Conservation (phyloP, 2,113 vertebrate species). For the Callionymus lyra region DNA sequence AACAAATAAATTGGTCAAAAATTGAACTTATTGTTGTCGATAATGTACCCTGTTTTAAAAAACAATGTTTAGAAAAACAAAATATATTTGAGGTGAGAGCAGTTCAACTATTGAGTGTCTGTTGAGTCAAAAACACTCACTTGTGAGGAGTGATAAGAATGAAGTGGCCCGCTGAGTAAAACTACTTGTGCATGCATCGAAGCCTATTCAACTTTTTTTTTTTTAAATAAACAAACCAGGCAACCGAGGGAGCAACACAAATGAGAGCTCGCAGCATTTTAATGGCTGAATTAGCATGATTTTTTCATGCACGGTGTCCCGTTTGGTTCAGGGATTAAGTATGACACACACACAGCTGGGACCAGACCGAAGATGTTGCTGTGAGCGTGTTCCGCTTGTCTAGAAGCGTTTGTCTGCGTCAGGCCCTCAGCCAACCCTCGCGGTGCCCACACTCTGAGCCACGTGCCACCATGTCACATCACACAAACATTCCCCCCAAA, state of each 20-base stretch:
- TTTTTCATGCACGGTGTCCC: conserved; percentile 41
- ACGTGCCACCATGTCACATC: conserved; percentile 47
- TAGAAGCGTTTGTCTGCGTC: conserved; percentile 44
- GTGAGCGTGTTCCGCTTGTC: conserved; percentile 53
- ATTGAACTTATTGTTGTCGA: no score
- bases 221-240: conserved; percentile 41
- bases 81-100: no score
- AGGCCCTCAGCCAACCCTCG: conserved; percentile 40
- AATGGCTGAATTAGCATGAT: conserved; percentile 48
- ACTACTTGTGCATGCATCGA: conserved; percentile 32
- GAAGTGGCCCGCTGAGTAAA: conserved; percentile 34
- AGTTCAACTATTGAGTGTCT: no score
- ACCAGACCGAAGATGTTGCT: conserved; percentile 51
- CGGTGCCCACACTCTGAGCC: conserved; percentile 35
- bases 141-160: conserved; percentile 16
- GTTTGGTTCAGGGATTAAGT: conserved; percentile 49
- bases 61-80: no score
- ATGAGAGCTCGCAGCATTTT: conserved; percentile 37
- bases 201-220: conserved; percentile 32
- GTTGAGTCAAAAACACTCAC: neutral
- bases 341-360: conserved; percentile 54
- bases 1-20: no score
- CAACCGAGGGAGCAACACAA: conserved; percentile 13
- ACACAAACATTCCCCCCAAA: conserved; percentile 38
- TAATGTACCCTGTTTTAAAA: no score